Base-by-base conservation (phyloP, 2,888 invertebrate genomes). In the Drosophila yooni region DNA sequence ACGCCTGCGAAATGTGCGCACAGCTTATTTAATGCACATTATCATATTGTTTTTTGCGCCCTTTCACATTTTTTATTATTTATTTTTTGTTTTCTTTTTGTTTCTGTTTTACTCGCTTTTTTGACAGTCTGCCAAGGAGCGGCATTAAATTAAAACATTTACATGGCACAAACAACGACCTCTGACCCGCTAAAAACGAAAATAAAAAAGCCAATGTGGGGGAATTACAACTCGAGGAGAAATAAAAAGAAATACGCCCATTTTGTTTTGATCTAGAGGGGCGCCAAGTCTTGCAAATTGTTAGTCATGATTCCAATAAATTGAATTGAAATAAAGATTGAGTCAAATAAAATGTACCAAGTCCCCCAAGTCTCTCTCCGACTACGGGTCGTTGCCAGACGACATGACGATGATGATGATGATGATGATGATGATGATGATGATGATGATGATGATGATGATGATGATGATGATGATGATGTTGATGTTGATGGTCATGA, bases 11-110 rank as follows among this genome's bases (percentile, higher is more conserved):
- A 89, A 85, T 89, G 89, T 87, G 79, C 77, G 82, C 89, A 89
- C 89, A 89, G 88, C 85, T 85, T 89, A 89, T 85, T 89, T 89
- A 88, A 89, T 85, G 85, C 84, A 89, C 84, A 85, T 89, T 89
- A 85, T 89, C 88, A 75, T 87, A 25, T 46, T 46, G 46, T 46
- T 25, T 25, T 46, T 25, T 25, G 7, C 7, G 21, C 13, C 46
- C 46, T 46, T 46, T 46, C 46, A 21, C 2, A 8, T 46, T 46
- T 46, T 3, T 3, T 15, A 13, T 46, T 21, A 13, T 21, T 21
- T 40, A 83, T 82, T 78, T 71, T 48, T 63, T 63, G 70, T 70
- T 66, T 65, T 34, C 6, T 43, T 40, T 56, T 62, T 63, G 11
- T n/a, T 43, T 13, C 21, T 65, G 58, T 54, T 67, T 53, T 31